A percentile compares a stretch with the other conserved stretches of the same genome.
phyloP scores from a whole-genome alignment of 2,797 vertebrate genomes.

The Phyllotis vaccarum region DNA sequence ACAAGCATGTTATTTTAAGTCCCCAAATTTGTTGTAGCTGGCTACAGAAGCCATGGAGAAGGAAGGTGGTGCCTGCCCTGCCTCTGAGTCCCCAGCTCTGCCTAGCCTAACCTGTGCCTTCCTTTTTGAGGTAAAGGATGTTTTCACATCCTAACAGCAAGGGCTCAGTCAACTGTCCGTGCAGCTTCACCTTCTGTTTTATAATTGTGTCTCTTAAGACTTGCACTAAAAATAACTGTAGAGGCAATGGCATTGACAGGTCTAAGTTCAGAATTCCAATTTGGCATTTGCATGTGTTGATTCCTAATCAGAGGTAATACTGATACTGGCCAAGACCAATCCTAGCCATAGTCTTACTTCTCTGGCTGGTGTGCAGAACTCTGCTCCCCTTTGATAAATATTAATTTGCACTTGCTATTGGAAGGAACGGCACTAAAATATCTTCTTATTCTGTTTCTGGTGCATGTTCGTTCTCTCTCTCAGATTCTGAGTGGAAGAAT shows the following conservation, averaged over 20 bases:
- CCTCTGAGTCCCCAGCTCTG: background rate
- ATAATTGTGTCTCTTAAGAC: background rate
- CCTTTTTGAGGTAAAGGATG: background rate
- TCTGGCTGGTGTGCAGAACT: conserved; percentile 46
- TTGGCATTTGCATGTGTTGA: conserved; percentile 44
- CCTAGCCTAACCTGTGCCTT: background rate
- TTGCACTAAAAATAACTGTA: background rate
- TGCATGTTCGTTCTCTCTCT: conserved; percentile 46
- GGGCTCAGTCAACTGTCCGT: background rate
- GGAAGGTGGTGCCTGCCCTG: background rate
- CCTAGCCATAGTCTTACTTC: background rate
- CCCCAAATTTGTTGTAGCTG: background rate
- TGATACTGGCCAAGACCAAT: background rate
- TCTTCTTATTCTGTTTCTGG: conserved; percentile 67
- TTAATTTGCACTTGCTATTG: conserved; percentile 57
- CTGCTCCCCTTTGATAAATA: conserved; percentile 46
- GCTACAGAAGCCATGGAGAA: background rate
- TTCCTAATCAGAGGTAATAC: conserved; percentile 29
- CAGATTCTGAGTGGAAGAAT: conserved; percentile 62
- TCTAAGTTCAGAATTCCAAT: conserved; percentile 51
- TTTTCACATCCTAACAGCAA: background rate
- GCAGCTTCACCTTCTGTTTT: background rate
- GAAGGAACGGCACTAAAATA: conserved; percentile 54
- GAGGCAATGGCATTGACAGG: background rate
- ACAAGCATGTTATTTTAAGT: conserved; percentile 1